Evolutionary conservation across 1,140 invertebrate species (phyloP).

Genomic region (Eufriesea mexicana): DNA sequence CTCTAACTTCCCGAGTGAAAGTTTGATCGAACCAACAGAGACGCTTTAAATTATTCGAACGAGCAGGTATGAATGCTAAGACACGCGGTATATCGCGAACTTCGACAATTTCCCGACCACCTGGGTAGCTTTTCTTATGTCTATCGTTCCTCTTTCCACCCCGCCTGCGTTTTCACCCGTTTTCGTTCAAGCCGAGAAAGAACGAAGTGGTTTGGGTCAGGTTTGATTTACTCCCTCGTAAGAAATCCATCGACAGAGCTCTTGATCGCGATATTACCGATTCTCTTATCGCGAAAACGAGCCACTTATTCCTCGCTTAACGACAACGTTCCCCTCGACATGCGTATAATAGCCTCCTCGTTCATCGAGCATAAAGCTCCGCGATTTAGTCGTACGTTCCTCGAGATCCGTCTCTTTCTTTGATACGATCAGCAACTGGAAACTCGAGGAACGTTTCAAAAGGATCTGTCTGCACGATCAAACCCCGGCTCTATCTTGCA

Average conservation of each 20-base stretch:
- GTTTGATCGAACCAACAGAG: not conserved
- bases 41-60: slow-evolving; percentile 8
- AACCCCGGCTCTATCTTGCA: too few relatives aligned
- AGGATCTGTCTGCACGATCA: not conserved
- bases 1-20: not conserved
- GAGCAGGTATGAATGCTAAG: not conserved
- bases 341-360: slow-evolving; percentile 9
- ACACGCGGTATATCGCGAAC: not conserved
- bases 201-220: not conserved
- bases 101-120: not conserved
- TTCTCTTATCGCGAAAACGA: slow-evolving; percentile 42
- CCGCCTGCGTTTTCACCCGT: not conserved
- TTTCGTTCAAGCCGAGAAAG: not conserved
- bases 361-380: not conserved
- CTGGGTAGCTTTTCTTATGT: not conserved
- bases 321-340: not conserved
- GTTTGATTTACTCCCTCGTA: not conserved
- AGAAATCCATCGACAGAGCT: not conserved
- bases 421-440: not conserved
- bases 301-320: slow-evolving; percentile 27
- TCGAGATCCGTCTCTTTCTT: not conserved
- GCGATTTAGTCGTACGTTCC: not conserved
- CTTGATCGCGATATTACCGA: slow-evolving; percentile 10
- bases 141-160: not conserved
- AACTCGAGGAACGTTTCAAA: not conserved